Percentiles rank a stretch among this genome's conserved stretches.
phyloP scores from a whole-genome alignment of 2,888 invertebrate genomes.

The Troides aeacus region DNA sequence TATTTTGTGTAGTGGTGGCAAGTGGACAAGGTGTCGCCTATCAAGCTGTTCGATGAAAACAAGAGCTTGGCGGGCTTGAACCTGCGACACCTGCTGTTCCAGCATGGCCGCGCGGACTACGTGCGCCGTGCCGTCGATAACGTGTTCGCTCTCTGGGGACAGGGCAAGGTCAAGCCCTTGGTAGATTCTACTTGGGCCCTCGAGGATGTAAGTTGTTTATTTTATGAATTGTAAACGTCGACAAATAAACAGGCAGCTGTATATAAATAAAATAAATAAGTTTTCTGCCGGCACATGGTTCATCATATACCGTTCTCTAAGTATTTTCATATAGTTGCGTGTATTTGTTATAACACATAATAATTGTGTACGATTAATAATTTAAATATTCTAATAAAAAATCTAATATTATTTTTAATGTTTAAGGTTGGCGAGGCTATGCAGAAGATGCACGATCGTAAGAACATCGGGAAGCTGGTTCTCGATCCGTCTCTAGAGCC shows the following conservation, averaged over 20 bases:
- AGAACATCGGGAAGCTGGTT: slow-evolving; percentile 93
- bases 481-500: slow-evolving; percentile 90
- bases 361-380: not conserved
- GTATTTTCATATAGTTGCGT: too few relatives aligned
- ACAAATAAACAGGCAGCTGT: not conserved
- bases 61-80: slow-evolving; percentile 91
- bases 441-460: slow-evolving; percentile 95
- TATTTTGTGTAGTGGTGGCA: slow-evolving; percentile 88
- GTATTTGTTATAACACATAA: too few relatives aligned
- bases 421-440: slow-evolving; percentile 90
- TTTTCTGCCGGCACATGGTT: too few relatives aligned
- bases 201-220: slow-evolving; percentile 86
- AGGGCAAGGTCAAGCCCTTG: slow-evolving; percentile 89
- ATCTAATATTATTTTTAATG: not conserved
- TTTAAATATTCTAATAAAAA: not conserved
- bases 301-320: too few relatives aligned
- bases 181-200: slow-evolving; percentile 93
- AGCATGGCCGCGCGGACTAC: slow-evolving; percentile 85
- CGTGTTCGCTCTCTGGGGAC: slow-evolving; percentile 87
- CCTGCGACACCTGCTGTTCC: slow-evolving; percentile 90
- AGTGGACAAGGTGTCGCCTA: slow-evolving; percentile 93
- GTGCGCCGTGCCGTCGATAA: slow-evolving; percentile 85
- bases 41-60: slow-evolving; percentile 94
- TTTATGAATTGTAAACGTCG: not conserved
- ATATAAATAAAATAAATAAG: too few relatives aligned